Evolutionary conservation across 2,797 vertebrate genomes (phyloP), one percentile per base, ranked within the genome.

Genomic region (Onychomys leucogaster): DNA sequence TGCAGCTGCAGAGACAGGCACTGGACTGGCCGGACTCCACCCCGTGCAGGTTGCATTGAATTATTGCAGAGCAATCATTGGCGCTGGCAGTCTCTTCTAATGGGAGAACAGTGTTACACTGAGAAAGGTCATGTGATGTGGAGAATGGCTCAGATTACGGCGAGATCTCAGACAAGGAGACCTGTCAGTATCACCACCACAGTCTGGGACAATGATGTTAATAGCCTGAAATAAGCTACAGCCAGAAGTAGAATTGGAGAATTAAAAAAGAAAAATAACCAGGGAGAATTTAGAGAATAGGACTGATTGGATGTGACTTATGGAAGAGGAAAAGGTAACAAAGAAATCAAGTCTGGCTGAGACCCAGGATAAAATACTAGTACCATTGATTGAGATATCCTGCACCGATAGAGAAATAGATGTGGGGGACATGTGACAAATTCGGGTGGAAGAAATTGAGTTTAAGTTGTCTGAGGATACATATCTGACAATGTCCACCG

Each of bases 211-310:
- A 92, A 67, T 85, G 65, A 95, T 67, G 59, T 32, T 84, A 81
- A 80, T 83, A 69, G 49, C 83, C 78, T 69, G 63, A 94, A 95
- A 91, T 87, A 89, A 92, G 61, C 29, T 52, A n/a, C 91, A 81
- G 76, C 69, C 87, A 52, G 52, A 59, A 65, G 49, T 23, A 63
- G 73, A 78, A 63, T 2, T 78, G 49, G 52, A 55, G 49, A 52
- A 59, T 94, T 97, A 59, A 63, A 63, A 81, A 96, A 76, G 69
- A 90, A 88, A 88, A 80, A 87, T 69, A 85, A 59, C 41, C 94
- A 82, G 37, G 89, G 13, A 87, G n/a, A 55, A 76, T 86, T 25
- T 82, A 94, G 92, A 87, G 75, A 94, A 61, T 13, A 57, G 4
- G 12, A 78, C 6, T 96, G 69, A 87, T 67, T 67, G 43, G n/a